phyloP scores from a whole-genome alignment of 2,888 invertebrate genomes.

The Campoplex nolae region DNA sequence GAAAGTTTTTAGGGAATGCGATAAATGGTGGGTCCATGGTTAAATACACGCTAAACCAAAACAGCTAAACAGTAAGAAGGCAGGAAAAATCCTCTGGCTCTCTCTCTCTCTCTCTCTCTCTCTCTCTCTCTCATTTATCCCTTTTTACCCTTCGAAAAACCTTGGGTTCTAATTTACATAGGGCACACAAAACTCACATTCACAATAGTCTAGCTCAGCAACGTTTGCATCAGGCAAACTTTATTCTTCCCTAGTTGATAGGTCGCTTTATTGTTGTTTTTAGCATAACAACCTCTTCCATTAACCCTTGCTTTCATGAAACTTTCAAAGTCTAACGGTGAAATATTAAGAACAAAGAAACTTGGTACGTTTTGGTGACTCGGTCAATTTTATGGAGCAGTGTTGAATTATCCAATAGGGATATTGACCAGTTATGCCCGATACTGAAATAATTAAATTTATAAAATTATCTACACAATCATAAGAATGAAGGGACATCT shows the following conservation, averaged over 20 bases:
- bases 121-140: conserved; percentile 29
- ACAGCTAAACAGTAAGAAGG: conserved; percentile 20
- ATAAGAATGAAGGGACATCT: too few species aligned
- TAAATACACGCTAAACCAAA: conserved; percentile 17
- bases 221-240: neutral
- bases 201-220: conserved; percentile 34
- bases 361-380: neutral
- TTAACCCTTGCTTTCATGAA: neutral
- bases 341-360: conserved; percentile 15
- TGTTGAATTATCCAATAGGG: neutral
- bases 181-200: conserved; percentile 30
- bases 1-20: conserved; percentile 22
- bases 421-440: too few species aligned
- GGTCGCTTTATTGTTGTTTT: neutral
- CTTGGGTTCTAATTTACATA: conserved; percentile 55
- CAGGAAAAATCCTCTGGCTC: conserved; percentile 4
- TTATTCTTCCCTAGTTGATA: conserved; percentile 25
- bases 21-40: conserved; percentile 8
- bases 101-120: conserved; percentile 9
- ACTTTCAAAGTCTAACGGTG: neutral
- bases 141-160: conserved; percentile 43
- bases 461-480: too few species aligned
- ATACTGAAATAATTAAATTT: too few species aligned
- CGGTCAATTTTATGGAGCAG: neutral
- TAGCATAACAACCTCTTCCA: neutral